A percentile compares a stretch with the other conserved stretches of the same genome.
Evolutionary conservation across 2,113 vertebrate genomes (phyloP).

Genomic region (Micronycteris hirsuta): DNA sequence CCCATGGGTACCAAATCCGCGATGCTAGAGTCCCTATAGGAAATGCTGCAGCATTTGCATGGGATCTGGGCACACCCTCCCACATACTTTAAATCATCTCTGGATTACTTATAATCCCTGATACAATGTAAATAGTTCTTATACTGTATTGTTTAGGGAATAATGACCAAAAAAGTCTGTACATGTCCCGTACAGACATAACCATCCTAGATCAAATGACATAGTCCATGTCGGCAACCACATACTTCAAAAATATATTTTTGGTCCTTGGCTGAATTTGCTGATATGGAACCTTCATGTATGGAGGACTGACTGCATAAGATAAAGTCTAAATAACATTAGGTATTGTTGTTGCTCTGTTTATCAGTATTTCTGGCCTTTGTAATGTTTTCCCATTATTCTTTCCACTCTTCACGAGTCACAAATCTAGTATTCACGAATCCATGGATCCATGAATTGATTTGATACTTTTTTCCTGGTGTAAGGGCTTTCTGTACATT

Average conservation of each 20-base stretch:
- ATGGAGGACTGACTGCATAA: background rate
- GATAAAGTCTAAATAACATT: background rate
- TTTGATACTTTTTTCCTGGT: background rate
- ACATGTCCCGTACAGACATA: background rate
- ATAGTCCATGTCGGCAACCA: background rate
- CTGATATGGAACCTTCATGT: background rate
- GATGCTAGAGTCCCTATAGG: background rate
- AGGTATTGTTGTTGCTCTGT: background rate
- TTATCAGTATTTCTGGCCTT: background rate
- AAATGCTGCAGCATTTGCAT: background rate
- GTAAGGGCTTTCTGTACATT: background rate
- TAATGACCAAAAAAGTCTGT: background rate
- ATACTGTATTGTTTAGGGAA: background rate
- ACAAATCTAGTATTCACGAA: background rate
- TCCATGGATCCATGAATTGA: background rate
- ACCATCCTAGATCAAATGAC: background rate
- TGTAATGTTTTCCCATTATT: background rate
- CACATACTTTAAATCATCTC: background rate
- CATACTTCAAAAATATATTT: background rate
- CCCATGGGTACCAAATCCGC: background rate
- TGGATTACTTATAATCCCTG: background rate
- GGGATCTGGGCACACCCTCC: background rate
- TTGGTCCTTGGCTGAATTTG: background rate
- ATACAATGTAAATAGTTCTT: background rate
- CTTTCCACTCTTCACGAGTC: background rate